A percentile compares a stretch with the other conserved stretches of the same genome.
These are phyloP conservation scores for Corythaixoides concolor DNA, from an alignment of 2,113 vertebrate species.

Conservation along the genomic window DNA sequence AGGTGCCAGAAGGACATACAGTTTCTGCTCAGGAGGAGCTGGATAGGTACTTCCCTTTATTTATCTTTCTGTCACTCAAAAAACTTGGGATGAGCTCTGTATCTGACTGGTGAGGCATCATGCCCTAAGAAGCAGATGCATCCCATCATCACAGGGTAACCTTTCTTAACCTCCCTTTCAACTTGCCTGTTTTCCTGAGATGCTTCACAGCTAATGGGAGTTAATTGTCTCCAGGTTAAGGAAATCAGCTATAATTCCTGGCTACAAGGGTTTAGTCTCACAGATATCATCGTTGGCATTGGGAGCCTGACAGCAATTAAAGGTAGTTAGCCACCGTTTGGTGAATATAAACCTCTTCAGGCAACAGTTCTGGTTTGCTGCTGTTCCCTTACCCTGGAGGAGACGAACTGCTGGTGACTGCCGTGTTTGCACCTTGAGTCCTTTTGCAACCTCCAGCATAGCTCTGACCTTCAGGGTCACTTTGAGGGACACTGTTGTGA, in stretches of 20 bases:
- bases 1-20: background rate
- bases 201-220: background rate
- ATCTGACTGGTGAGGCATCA: background rate
- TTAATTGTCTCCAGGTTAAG: conserved; percentile 4
- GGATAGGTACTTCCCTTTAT: background rate
- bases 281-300: background rate
- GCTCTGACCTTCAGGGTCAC: background rate
- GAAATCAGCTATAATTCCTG: background rate
- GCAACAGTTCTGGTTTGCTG: background rate
- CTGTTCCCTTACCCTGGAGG: background rate
- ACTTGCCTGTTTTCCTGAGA: background rate
- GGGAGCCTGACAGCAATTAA: background rate
- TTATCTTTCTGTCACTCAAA: background rate
- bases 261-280: background rate
- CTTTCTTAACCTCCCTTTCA: background rate
- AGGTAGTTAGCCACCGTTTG: background rate
- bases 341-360: background rate
- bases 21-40: background rate
- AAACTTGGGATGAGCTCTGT: background rate
- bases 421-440: background rate
- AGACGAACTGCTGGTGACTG: background rate
- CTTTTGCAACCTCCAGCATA: background rate
- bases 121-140: background rate
- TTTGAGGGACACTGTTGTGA: fast-evolving
- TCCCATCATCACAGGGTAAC: background rate